These are phyloP conservation scores for Pelvicachromis taeniatus DNA, from an alignment of 2,113 vertebrate genomes.

Conservation along the genomic window DNA sequence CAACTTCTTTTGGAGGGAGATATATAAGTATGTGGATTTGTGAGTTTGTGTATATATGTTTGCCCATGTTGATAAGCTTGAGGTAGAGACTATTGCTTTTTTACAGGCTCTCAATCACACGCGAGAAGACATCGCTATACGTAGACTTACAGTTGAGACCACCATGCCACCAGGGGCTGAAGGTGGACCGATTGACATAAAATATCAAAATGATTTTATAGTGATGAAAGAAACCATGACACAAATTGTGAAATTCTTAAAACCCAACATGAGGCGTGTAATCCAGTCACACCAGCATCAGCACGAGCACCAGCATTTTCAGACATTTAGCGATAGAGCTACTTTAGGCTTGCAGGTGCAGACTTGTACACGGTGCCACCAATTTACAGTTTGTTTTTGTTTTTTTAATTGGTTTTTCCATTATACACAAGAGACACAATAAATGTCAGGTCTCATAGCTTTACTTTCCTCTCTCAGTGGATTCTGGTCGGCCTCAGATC, in stretches of 20 bases:
- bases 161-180: neutral
- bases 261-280: fast-evolving
- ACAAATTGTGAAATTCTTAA: neutral
- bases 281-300: neutral
- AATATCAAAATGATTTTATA: neutral
- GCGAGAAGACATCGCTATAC: neutral
- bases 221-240: neutral
- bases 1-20: neutral
- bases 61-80: slow-evolving; percentile 38
- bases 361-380: neutral
- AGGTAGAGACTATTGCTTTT: slow-evolving; percentile 61
- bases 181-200: neutral
- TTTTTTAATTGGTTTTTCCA: fast-evolving
- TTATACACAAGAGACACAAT: neutral
- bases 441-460: neutral
- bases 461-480: neutral
- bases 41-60: neutral
- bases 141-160: neutral
- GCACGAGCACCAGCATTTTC: neutral
- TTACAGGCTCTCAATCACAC: slow-evolving; percentile 55
- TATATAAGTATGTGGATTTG: neutral
- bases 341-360: fast-evolving
- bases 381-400: neutral
- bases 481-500: neutral
- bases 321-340: neutral